Conservation (phyloP, 2,888 invertebrate genomes). For the Pseudanteris insignis region DNA sequence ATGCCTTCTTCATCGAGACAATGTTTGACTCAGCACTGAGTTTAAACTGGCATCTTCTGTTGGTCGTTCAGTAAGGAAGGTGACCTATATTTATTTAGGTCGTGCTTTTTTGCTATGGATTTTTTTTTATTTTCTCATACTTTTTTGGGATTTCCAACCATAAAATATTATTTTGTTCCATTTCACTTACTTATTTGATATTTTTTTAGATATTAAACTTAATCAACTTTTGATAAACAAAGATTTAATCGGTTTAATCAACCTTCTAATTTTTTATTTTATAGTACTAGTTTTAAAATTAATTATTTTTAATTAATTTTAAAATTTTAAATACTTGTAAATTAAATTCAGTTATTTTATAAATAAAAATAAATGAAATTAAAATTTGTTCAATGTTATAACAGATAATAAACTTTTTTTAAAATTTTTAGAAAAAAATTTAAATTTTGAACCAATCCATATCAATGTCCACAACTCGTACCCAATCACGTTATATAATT, state of each 20-base stretch:
- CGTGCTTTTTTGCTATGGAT: slow-evolving; percentile 64
- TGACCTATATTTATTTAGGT: slow-evolving; percentile 66
- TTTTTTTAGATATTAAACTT: too few relatives aligned
- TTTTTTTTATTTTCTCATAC: slow-evolving; percentile 44
- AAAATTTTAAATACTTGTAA: too few relatives aligned
- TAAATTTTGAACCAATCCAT: slow-evolving; percentile 8
- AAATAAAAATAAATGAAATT: slow-evolving; percentile 3
- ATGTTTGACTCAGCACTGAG: slow-evolving; percentile 64
- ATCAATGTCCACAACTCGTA: slow-evolving; percentile 11
- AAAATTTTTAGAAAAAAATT: background rate
- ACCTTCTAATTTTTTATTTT: too few relatives aligned
- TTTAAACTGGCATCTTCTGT: slow-evolving; percentile 66
- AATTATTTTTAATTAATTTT: too few relatives aligned
- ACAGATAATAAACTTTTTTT: slow-evolving; percentile 25
- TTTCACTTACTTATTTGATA: background rate
- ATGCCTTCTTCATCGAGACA: slow-evolving; percentile 66
- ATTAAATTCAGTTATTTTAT: background rate
- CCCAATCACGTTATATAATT: slow-evolving; percentile 9
- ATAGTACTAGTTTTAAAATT: too few relatives aligned
- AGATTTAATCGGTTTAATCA: too few relatives aligned
- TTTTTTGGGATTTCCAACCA: too few relatives aligned
- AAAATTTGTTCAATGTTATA: slow-evolving; percentile 6
- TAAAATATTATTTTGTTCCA: too few relatives aligned
- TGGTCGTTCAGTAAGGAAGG: slow-evolving; percentile 66
- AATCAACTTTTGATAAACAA: too few relatives aligned